phyloP scores from a whole-genome alignment of 2,113 vertebrate species.

The Polypterus senegalus region DNA sequence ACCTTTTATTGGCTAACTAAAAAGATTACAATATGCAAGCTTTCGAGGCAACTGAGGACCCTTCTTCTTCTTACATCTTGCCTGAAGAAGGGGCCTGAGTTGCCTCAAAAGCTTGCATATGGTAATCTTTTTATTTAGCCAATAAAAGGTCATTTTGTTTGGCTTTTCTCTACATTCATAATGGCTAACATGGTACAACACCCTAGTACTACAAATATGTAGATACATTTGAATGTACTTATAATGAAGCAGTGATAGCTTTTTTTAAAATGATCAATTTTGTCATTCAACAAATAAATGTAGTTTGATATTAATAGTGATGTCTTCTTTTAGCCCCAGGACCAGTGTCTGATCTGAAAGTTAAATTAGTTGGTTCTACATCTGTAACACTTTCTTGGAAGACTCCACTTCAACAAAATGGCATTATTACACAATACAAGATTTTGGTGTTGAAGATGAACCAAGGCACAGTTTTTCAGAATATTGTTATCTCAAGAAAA shows the following conservation, averaged over 20 bases:
- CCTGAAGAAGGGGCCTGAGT: too few relatives aligned
- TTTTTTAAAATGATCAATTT: background rate
- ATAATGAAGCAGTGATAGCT: background rate
- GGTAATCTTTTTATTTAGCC: too few relatives aligned
- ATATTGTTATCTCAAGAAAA: slow-evolving; percentile 62
- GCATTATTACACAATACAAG: slow-evolving; percentile 75
- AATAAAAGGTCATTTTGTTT: too few relatives aligned
- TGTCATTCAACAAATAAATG: background rate
- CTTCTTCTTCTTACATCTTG: too few relatives aligned
- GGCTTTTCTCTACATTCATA: too few relatives aligned
- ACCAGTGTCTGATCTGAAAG: slow-evolving; percentile 59
- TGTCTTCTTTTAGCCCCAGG: slow-evolving; percentile 58
- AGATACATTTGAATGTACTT: too few relatives aligned
- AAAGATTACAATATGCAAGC: too few relatives aligned
- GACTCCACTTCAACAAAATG: slow-evolving; percentile 74
- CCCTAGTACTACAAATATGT: too few relatives aligned
- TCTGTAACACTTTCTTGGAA: slow-evolving; percentile 72
- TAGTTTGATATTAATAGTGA: background rate
- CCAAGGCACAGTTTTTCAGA: slow-evolving; percentile 52
- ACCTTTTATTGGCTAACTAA: too few relatives aligned
- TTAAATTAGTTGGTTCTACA: slow-evolving; percentile 67
- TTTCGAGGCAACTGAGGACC: too few relatives aligned
- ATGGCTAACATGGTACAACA: too few relatives aligned
- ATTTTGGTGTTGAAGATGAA: slow-evolving; percentile 51
- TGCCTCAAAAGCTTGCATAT: too few relatives aligned